Base-by-base conservation (phyloP, 2,888 invertebrate species). In the Cephus spinipes region DNA sequence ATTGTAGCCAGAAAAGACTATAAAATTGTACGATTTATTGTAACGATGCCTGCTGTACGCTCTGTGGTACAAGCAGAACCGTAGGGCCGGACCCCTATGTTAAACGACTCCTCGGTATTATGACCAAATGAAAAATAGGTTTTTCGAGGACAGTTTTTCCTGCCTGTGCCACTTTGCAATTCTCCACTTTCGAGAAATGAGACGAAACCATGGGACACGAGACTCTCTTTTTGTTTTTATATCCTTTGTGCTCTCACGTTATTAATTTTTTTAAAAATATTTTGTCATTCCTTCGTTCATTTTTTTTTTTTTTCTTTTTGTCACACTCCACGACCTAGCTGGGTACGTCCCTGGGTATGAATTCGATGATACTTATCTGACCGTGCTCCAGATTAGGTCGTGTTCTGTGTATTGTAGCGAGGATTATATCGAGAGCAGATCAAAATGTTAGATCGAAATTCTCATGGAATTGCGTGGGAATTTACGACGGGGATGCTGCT, bases 151-250 rank as follows among this genome's bases (percentile, higher is more conserved):
- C n/a, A 35, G 36, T 33, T 31, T 23, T 69, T 71, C 74, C 71
- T 78, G 75, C 76, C 79, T 75, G 77, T 74, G 80, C 76, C 79
- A 79, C 79, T 79, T 69, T 77, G 80, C 75, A 73, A 78, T 79
- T 82, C 79, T 69, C 82, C 85, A 86, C 84, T 85, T 82, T 82
- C 77, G 81, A 83, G 80, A 77, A 83, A 85, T 81, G 82, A 86
- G 83, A 82, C 81, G 79, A 85, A 68, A 15, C 23, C 69, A 81
- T 81, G 69, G 78, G 75, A 81, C 81, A 81, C 81, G 83, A 81
- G 83, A 81, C 85, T 84, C 85, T 81, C 81, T 81, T 83, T 81
- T 77, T 74, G n/a, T 73, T 76, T 34, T 55, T 36, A n/a, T 73
- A n/a, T 76, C 75, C 12, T 68, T 71, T 33, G 1, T 31, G 15